These are phyloP conservation scores for Bergia puertoricense DNA, from an alignment of 92 coral and sea anemone genomes.

Conservation along the genomic window DNA sequence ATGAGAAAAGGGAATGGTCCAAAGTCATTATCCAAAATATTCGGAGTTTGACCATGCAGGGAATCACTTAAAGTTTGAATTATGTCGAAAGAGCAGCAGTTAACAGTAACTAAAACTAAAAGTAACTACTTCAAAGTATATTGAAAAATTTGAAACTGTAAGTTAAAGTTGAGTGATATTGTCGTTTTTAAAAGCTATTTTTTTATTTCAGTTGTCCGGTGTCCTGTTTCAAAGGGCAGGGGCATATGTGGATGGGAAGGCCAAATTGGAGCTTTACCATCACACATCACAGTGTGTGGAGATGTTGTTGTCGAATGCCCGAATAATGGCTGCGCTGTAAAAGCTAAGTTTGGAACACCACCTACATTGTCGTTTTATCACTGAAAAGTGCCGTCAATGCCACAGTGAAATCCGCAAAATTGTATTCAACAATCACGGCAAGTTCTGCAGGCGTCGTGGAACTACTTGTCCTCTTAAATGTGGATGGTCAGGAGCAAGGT, in stretches of 20 bases:
- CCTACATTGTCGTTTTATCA: slow-evolving; percentile 2
- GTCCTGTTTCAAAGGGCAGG: slow-evolving; percentile 5
- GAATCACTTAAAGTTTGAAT: too few species aligned
- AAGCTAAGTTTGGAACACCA: slow-evolving; percentile 7
- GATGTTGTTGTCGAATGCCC: background rate
- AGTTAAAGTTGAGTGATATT: too few species aligned
- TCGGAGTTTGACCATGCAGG: too few species aligned
- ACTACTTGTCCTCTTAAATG: background rate
- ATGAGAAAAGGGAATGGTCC: too few species aligned
- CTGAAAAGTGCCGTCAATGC: background rate
- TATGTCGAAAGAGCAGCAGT: too few species aligned
- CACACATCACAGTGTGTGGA: background rate
- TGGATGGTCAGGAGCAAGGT: slow-evolving; percentile 21
- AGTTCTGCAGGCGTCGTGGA: background rate
- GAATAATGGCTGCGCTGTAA: background rate
- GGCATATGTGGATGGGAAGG: slow-evolving; percentile 14
- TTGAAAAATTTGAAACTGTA: too few species aligned
- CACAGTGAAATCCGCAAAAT: slow-evolving; percentile 3
- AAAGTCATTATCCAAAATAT: too few species aligned
- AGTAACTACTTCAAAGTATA: background rate
- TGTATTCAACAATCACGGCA: background rate
- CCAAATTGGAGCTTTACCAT: background rate
- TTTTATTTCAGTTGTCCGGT: background rate
- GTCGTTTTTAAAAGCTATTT: too few species aligned
- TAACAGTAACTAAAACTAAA: background rate